A percentile compares a stretch with the other conserved stretches of the same genome.
phyloP scores from a whole-genome alignment of 92 coral and sea anemone species.

The Zoanthus sociatus region DNA sequence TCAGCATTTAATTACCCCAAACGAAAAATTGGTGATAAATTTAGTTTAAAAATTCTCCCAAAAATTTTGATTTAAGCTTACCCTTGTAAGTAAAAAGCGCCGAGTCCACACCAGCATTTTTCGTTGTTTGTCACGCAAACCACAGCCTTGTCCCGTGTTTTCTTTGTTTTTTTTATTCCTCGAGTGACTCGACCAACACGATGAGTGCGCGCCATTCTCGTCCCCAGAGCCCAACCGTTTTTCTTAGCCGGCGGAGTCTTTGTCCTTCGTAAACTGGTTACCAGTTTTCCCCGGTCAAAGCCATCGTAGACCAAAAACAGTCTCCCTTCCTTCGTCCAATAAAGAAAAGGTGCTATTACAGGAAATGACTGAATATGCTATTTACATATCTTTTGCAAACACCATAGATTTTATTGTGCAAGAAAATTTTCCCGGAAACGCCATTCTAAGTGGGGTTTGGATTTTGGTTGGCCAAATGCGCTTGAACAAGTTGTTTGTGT shows the following conservation, averaged over 20 bases:
- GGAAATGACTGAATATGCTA: not conserved
- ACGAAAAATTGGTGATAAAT: no score
- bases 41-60: not conserved
- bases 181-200: not conserved
- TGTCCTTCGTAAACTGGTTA: not conserved
- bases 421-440: conserved; percentile 16
- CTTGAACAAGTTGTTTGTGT: conserved; percentile 20
- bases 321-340: not conserved
- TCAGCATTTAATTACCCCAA: no score
- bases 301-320: not conserved
- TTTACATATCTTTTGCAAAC: conserved; percentile 7
- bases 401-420: not conserved
- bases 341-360: not conserved
- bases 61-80: not conserved
- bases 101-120: conserved; percentile 1
- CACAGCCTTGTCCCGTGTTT: not conserved
- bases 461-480: conserved; percentile 21
- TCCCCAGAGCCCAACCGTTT: no score
- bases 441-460: conserved; percentile 12
- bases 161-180: not conserved
- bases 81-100: conserved; percentile 23
- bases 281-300: conserved; percentile 12
- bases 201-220: not conserved
- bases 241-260: no score
- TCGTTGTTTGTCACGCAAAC: not conserved